Conservation (phyloP, 2,797 vertebrate genomes). For the Gouania willdenowi region DNA sequence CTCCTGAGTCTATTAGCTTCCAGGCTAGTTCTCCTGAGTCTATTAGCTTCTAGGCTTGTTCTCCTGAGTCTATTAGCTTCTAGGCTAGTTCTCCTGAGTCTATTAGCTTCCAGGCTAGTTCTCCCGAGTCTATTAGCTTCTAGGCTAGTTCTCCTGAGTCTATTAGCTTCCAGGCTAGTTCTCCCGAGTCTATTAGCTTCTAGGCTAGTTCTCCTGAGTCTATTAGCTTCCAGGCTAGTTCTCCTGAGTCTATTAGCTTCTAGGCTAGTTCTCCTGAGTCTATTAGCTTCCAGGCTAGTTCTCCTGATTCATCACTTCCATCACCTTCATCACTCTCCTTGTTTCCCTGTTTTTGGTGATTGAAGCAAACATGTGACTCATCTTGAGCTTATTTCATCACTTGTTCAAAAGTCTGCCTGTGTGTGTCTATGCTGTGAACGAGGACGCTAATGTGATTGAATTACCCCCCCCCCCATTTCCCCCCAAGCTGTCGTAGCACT, state of each 20-base stretch:
- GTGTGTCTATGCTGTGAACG: constrained; percentile 49
- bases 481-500: constrained; percentile 60
- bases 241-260: neutral
- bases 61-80: too few species aligned
- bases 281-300: neutral
- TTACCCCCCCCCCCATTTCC: constrained; percentile 34
- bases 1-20: too few species aligned
- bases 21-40: too few species aligned
- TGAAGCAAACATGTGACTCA: constrained; percentile 56
- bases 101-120: too few species aligned
- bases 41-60: too few species aligned
- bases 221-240: constrained; percentile 8
- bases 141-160: too few species aligned
- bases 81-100: too few species aligned
- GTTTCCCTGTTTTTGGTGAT: constrained; percentile 29
- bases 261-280: neutral
- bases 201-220: neutral
- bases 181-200: too few species aligned
- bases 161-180: too few species aligned
- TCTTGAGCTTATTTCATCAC: constrained; percentile 67
- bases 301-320: neutral
- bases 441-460: constrained; percentile 65
- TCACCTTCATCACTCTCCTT: constrained; percentile 4
- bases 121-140: too few species aligned
- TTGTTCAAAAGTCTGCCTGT: constrained; percentile 44